Conservation (phyloP, 2,888 invertebrate species). For the Drosophila anomalipes region DNA sequence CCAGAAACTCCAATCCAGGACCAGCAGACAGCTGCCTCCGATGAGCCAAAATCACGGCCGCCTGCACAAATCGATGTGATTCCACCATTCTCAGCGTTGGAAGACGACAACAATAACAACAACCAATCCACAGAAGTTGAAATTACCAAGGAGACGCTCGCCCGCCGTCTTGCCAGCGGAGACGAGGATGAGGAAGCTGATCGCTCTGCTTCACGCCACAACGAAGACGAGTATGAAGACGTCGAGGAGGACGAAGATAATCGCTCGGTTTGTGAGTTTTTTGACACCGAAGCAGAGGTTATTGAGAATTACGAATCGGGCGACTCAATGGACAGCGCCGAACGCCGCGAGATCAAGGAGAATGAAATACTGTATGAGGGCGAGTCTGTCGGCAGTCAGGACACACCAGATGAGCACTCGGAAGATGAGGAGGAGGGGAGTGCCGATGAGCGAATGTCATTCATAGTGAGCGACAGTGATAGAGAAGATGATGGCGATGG, state of each 20-base stretch:
- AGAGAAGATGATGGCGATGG: conserved; percentile 32
- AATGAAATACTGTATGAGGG: conserved; percentile 86
- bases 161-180: conserved; percentile 21
- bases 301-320: conserved; percentile 78
- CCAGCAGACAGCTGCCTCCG: neutral
- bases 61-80: conserved; percentile 58
- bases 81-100: conserved; percentile 30
- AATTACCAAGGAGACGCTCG: neutral
- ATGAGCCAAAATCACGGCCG: conserved; percentile 15
- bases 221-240: conserved; percentile 27
- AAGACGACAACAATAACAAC: conserved; percentile 8
- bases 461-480: conserved; percentile 85
- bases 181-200: conserved; percentile 30
- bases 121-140: neutral
- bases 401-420: conserved; percentile 84
- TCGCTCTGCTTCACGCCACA: neutral
- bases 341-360: conserved; percentile 86
- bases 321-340: conserved; percentile 86
- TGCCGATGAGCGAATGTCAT: conserved; percentile 85
- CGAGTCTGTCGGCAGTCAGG: conserved; percentile 86
- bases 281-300: conserved; percentile 80
- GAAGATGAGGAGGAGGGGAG: conserved; percentile 83
- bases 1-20: neutral
- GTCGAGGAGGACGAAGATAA: conserved; percentile 17
- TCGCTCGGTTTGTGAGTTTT: conserved; percentile 55